These are phyloP conservation scores for Tipula lateralis DNA, from an alignment of 2,888 invertebrate species.

Conservation along the genomic window DNA sequence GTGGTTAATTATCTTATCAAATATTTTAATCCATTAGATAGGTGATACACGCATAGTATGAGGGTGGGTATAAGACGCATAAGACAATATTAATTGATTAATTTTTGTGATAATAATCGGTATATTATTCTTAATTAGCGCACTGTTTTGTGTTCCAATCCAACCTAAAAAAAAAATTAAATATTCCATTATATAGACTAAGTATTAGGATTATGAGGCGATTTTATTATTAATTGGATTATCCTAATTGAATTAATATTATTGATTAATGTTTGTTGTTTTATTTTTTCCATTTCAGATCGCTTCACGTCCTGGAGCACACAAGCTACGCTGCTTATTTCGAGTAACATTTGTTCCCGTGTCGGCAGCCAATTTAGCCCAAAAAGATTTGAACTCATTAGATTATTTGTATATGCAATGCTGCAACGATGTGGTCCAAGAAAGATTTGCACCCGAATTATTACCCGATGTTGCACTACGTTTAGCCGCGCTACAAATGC, in stretches of 20 bases:
- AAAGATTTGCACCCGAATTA: conserved; percentile 83
- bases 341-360: conserved; percentile 84
- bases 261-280: background rate
- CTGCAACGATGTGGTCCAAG: conserved; percentile 90
- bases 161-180: background rate
- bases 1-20: background rate
- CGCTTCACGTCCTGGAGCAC: conserved; percentile 83
- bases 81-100: background rate
- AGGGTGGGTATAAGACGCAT: background rate
- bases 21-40: background rate
- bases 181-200: background rate
- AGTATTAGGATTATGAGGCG: background rate
- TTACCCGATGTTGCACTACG: conserved; percentile 82
- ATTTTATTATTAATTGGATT: background rate
- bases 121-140: background rate
- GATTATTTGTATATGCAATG: conserved; percentile 89
- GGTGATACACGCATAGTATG: background rate
- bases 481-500: conserved; percentile 84
- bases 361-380: conserved; percentile 77
- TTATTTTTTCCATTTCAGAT: conserved; percentile 56
- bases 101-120: background rate
- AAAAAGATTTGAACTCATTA: conserved; percentile 76
- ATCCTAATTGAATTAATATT: background rate
- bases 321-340: conserved; percentile 83
- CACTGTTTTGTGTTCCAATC: background rate